Evolutionary conservation across 2,113 vertebrate species (phyloP).

Genomic region (Ranitomeya variabilis): DNA sequence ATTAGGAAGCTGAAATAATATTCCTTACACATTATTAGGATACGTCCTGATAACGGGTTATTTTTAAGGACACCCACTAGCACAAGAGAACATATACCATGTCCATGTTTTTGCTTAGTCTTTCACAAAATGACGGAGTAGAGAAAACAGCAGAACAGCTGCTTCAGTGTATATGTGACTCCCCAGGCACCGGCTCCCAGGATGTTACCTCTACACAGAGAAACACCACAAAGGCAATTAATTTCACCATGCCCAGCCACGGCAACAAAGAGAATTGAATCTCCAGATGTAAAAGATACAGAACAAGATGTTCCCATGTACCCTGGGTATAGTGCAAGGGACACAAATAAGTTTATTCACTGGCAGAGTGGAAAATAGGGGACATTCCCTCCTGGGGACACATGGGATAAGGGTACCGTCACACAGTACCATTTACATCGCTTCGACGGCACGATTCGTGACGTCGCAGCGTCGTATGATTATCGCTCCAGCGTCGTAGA

Average conservation of each 20-base stretch:
- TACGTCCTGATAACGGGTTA: neutral
- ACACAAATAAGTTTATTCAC: neutral
- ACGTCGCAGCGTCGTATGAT: no score
- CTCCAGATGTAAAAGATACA: slow-evolving; percentile 64
- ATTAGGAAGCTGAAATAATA: no score
- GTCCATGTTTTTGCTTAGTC: slow-evolving; percentile 8
- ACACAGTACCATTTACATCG: no score
- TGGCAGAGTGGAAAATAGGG: neutral
- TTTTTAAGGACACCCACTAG: neutral
- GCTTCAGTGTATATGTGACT: slow-evolving; percentile 63
- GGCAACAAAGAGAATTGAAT: slow-evolving; percentile 67
- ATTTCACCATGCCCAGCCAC: slow-evolving; percentile 57
- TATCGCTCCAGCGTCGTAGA: no score
- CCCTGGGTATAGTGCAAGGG: neutral
- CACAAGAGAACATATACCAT: slow-evolving; percentile 1
- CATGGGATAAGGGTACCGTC: no score
- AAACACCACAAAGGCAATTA: slow-evolving; percentile 68
- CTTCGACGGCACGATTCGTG: no score
- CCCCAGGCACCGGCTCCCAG: slow-evolving; percentile 64
- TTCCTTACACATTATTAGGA: no score
- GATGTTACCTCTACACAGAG: slow-evolving; percentile 27
- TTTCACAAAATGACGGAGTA: slow-evolving; percentile 41
- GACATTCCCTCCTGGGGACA: neutral
- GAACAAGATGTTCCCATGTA: slow-evolving; percentile 58
- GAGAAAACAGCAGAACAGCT: slow-evolving; percentile 50